Conservation (phyloP, 2,888 invertebrate genomes). For the Hecatera dysodea region DNA sequence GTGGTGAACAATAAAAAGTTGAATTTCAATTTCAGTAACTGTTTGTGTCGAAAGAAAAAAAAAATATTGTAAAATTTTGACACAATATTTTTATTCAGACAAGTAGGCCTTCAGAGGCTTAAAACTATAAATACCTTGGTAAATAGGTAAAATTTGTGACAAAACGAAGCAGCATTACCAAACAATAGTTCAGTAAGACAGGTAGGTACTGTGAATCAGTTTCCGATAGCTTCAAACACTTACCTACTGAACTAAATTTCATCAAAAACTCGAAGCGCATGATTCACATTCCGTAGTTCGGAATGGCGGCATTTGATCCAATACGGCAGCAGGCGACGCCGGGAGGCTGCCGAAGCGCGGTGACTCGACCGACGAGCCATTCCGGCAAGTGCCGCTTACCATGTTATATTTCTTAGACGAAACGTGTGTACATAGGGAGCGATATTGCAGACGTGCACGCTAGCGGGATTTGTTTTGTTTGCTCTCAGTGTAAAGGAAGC, state of each 20-base stretch:
- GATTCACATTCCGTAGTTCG: constrained; percentile 27
- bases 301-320: constrained; percentile 27
- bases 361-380: constrained; percentile 1
- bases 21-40: too few relatives aligned
- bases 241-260: constrained; percentile 35
- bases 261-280: constrained; percentile 27
- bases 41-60: too few relatives aligned
- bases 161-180: neutral
- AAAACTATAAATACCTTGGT: neutral
- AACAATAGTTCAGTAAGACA: neutral
- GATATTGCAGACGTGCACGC: neutral
- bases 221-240: constrained; percentile 8
- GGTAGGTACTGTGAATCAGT: neutral
- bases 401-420: constrained; percentile 53
- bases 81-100: neutral
- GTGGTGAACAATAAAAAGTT: too few relatives aligned
- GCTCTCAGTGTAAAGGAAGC: neutral
- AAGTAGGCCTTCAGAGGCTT: neutral
- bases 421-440: constrained; percentile 38
- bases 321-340: constrained; percentile 44
- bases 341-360: constrained; percentile 8
- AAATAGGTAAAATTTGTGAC: neutral
- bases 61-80: too few relatives aligned
- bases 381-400: constrained; percentile 46
- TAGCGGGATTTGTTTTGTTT: constrained; percentile 5